Base-by-base conservation (phyloP, 2,113 vertebrate genomes). In the Serilophus lunatus region DNA sequence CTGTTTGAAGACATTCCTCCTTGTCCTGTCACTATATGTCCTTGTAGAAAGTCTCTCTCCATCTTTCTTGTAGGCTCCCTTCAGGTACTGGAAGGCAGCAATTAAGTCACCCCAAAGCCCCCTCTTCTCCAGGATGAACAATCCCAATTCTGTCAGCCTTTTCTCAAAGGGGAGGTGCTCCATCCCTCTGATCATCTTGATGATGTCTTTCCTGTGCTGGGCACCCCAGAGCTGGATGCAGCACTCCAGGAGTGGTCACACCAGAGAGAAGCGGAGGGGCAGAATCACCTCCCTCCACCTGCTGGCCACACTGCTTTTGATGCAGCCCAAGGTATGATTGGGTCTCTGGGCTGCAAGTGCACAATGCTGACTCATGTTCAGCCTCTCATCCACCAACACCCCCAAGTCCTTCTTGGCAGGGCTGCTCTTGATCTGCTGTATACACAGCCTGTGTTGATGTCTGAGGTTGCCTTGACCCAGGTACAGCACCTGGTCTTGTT, bases 251-350 rank as follows among this genome's bases (percentile, higher is more conserved):
- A 40, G 47, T 16, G 16, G 7, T 75, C 53, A 68, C 45, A 47
- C 2, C 38, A 75, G 56, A 45, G 72, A 18, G 35, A 42, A 57
- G 66, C 5, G 75, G 24, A 75, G 38, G 13, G 19, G 6, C 38
- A 82, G 38, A 76, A 68, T 40, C 29, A 40, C 20, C 29, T 53
- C 24, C 61, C 45, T 60, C 2, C 0, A 17, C 38, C n/a, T 60
- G 45, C 53, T 75, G 78, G 33, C n/a, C 61, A 12, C 0, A 0
- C 0, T 0, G 61, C 38, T 60, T 3, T 45, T 13, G 53, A 45
- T 53, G 78, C 69, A 60, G 61, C 45, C 51, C 70, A 53, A 53
- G 38, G 26, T n/a, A 82, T 0, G 0, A 40, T 5, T 82, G 38
- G n/a, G 53, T 68, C 1, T 47, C 47, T 61, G 29, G 44, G 78